Conservation (phyloP, 2,113 vertebrate species). For the Asarcornis scutulata region DNA sequence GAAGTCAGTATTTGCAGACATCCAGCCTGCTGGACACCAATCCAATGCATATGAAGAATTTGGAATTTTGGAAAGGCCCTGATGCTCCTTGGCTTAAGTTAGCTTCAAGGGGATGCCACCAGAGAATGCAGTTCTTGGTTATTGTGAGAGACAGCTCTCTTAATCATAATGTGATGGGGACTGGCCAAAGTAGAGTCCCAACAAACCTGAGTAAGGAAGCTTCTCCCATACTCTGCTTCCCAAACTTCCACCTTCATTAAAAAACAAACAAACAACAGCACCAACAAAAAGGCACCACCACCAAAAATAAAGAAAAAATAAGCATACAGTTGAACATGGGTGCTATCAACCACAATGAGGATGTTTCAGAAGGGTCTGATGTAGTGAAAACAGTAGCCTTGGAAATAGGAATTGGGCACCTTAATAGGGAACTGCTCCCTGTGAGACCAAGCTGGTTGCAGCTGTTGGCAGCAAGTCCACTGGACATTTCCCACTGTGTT, state of each 20-base stretch:
- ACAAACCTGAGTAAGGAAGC: not conserved
- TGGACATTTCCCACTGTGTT: not conserved
- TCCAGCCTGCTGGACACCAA: not conserved
- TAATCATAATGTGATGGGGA: not conserved
- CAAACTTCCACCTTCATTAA: not conserved
- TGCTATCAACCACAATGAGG: fast-evolving
- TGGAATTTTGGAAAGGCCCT: not conserved
- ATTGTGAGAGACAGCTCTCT: not conserved
- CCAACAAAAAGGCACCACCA: not conserved
- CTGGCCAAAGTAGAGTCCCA: not conserved
- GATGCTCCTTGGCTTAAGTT: not conserved
- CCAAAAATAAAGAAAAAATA: not conserved
- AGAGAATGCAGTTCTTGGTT: not conserved
- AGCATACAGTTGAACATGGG: not conserved
- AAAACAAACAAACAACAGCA: not conserved
- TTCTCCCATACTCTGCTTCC: not conserved
- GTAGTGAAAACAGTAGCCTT: not conserved
- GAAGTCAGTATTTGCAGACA: not conserved
- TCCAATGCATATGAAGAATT: not conserved
- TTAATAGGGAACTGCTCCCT: not conserved
- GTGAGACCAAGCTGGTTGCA: not conserved
- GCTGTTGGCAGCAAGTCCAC: not conserved
- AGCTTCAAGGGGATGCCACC: not conserved
- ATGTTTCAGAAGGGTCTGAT: not conserved
- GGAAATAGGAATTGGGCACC: not conserved